These are phyloP conservation scores for Planococcus citri DNA, from an alignment of 1,140 invertebrate genomes.

Conservation along the genomic window DNA sequence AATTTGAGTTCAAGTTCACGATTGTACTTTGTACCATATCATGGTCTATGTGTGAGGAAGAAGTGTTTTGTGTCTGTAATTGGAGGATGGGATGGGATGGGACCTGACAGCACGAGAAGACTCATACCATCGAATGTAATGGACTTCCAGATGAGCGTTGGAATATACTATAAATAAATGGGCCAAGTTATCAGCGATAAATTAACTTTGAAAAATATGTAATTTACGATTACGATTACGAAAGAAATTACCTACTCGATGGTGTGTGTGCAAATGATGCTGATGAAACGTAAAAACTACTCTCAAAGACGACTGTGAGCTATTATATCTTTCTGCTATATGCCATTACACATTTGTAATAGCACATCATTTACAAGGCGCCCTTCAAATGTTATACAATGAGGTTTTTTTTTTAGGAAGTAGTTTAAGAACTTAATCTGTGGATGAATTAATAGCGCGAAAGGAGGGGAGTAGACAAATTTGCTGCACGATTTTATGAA, in stretches of 20 bases:
- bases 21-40: no score
- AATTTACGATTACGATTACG: neutral
- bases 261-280: neutral
- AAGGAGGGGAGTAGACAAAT: no score
- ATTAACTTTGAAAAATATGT: neutral
- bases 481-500: no score
- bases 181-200: neutral
- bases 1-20: no score
- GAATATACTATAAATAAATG: neutral
- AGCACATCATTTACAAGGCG: neutral
- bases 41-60: no score
- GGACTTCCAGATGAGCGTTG: no score
- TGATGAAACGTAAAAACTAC: neutral
- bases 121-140: no score
- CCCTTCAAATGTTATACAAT: neutral
- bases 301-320: neutral
- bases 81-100: no score
- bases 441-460: neutral
- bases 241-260: slow-evolving; percentile 8
- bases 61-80: no score
- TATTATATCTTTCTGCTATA: no score
- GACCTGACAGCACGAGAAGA: no score
- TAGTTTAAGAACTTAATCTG: neutral
- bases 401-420: neutral
- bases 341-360: no score